Evolutionary conservation across 2,888 invertebrate species (phyloP), one percentile per base, ranked within the genome.

Genomic region (Cheilosia vernalis): DNA sequence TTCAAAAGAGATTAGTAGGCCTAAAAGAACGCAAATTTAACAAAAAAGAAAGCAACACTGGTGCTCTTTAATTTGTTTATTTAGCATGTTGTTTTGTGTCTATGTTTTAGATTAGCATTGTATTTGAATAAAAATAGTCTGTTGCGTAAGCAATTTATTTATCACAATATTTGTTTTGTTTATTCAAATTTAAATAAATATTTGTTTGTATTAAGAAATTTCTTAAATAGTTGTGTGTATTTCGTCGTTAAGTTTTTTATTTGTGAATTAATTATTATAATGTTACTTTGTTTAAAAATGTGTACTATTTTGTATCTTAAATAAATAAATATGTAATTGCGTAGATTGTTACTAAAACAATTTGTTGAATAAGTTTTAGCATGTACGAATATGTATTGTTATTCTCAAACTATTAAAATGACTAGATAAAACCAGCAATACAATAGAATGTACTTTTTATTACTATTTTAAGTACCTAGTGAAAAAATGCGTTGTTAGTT

Each of bases 401-500:
- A 21, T 56, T 60, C 44, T 61, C 13, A 66, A 70, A 61, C 60
- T 69, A 40, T 73, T 63, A 40, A 64, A 77, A 79, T 81, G 85
- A 85, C 85, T 85, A 85, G 85, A 85, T 77, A 77, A 70, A 76
- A 74, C 63, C 79, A 84, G 83, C 73, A 42, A 63, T 76, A 60
- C 53, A 60, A 33, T 24, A 64, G 19, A 76, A 72, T 66, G 40
- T 49, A 13, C 24, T 74, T 61, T 49, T n/a, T 5, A 47, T 60
- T 19, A 42, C 27, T 33, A 37, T 55, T 7, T 40, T 27, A 56
- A 13, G 17, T 17, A 17, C 40, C 27, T 17, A 21, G 51, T 40
- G 19, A 60, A 47, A 49, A 49, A 66, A 15, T 24, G 60, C 42
- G 67, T 64, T 51, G 30, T 66, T 76, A 55, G 19, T 19, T 24